A percentile compares a stretch with the other conserved stretches of the same genome.
These are phyloP conservation scores for Carpatolechia fugitivella DNA, from an alignment of 2,888 invertebrate genomes.

Conservation along the genomic window DNA sequence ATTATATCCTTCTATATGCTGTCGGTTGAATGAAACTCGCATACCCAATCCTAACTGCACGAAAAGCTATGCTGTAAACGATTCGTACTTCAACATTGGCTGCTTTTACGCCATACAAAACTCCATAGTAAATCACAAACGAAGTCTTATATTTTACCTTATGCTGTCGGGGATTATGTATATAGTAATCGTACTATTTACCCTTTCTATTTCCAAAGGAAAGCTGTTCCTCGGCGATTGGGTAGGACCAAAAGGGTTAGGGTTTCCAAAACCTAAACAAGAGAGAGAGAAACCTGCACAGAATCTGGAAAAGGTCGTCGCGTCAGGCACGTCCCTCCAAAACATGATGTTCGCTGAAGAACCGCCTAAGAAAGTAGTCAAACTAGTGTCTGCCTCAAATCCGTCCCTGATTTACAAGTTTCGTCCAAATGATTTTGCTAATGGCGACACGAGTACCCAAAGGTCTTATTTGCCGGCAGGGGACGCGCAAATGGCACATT, in stretches of 20 bases:
- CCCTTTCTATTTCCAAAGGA: constrained; percentile 56
- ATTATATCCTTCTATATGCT: constrained; percentile 57
- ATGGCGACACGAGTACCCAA: not conserved
- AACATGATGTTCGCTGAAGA: constrained; percentile 56
- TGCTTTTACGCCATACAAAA: constrained; percentile 51
- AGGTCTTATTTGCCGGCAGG: not conserved
- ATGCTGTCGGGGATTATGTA: constrained; percentile 41
- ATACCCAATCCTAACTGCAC: constrained; percentile 49
- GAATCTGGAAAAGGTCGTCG: constrained; percentile 1
- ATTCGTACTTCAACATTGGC: constrained; percentile 44
- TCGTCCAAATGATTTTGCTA: constrained; percentile 31
- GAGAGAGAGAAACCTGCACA: not conserved
- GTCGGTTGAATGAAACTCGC: constrained; percentile 49
- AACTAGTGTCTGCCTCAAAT: constrained; percentile 58
- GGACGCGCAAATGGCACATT: not conserved
- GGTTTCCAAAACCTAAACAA: not conserved
- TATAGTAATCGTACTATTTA: constrained; percentile 46
- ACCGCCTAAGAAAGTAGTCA: constrained; percentile 55
- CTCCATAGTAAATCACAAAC: constrained; percentile 46
- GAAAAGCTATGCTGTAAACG: constrained; percentile 26
- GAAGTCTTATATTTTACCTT: constrained; percentile 46
- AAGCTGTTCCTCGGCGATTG: constrained; percentile 48
- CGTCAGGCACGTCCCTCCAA: constrained; percentile 41
- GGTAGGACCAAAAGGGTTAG: constrained; percentile 26
- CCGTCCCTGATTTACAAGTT: constrained; percentile 57